Evolutionary conservation across 1,140 invertebrate genomes (phyloP), one percentile per base, ranked within the genome.

Genomic region (Danaus melanippus): DNA sequence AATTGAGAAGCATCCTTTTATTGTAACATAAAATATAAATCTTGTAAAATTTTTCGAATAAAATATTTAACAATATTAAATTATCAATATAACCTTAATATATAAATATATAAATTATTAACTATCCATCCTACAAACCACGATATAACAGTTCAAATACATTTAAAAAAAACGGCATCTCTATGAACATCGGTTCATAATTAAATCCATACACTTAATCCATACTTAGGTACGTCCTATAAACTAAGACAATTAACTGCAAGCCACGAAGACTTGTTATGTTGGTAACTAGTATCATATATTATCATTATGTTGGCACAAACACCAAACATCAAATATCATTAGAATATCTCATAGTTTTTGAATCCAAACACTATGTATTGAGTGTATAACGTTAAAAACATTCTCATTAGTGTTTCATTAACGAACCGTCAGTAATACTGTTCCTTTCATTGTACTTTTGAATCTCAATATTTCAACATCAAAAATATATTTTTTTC

Each of bases 21-120:
- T 84, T 65, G 69, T 84, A 84, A 86, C 79, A 76, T 85, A 82
- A 84, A 79, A 79, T 83, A 76, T 84, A 85, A 82, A 81, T 79
- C 70, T 76, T 84, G 74, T 79, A 84, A 84, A 84, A 78, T 76
- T 79, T 69, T 76, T 55, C 21, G 71, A 78, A 79, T 79, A 82
- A 81, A 75, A 76, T 76, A 68, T 74, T 69, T 66, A 81, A 84
- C 78, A 83, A 78, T 75, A 69, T 73, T 65, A 68, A 64, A 64
- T 61, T 65, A 55, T 60, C 53, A 53, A 55, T 21, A 40, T 52
- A 39, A 42, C 17, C 46, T 44, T 48, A 49, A 12, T 50, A 17
- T 52, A 39, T 56, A 58, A 42, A 51, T 43, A 59, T 54, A 12
- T 50, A 63, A 50, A 55, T 11, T 52, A 32, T 32, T 32, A 1